Base-by-base conservation (phyloP, 1,140 invertebrate genomes). In the Caenorhabditis remanei region DNA sequence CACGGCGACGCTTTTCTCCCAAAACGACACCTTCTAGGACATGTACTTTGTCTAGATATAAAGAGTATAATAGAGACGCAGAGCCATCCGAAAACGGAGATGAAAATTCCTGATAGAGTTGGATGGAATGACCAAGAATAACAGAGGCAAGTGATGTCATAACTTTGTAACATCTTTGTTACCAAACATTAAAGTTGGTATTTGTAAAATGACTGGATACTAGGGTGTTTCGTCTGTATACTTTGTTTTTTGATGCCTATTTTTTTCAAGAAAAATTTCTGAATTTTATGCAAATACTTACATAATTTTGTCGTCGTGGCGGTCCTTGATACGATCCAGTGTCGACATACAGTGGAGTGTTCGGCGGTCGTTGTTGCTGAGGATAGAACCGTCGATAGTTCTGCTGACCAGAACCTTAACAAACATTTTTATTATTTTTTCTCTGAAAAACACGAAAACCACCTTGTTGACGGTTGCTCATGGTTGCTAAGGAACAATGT, bases 11-110 rank as follows among this genome's bases (percentile, higher is more conserved):
- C 65, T 43, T 46, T 71, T 71, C 32, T 14, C 61, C 65, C 40
- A 71, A 43, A 71, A 71, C 65, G 43, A 71, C 65, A 71, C 65
- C 65, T 65, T 65, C 63, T 71, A 71, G 65, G 40, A 46, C 65
- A 71, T 32, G 43, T 40, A 46, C 43, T 19, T 58, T 58, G 55
- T 58, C 14, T n/a, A 58, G 21, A 7, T 1, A 65, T 3, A 63
- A 63, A 9, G 41, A 19, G 24, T 13, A 24, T 43, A 8, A 8
- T n/a, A 43, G 65, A 71, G 16, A 46, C 43, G 14, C 9, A 11
- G 40, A 24, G 40, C 4, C 0, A 32, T 19, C n/a, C 11, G 32
- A 65, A 5, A 46, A 43, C 16, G 16, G 65, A 71, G 65, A 71
- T 46, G 65, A 71, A 41, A 71, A 71, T 46, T 46, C 11, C 46